Percentiles rank a stretch among this genome's conserved stretches.
These are phyloP conservation scores for Belgica antarctica DNA, from an alignment of 2,888 invertebrate species.

Conservation along the genomic window DNA sequence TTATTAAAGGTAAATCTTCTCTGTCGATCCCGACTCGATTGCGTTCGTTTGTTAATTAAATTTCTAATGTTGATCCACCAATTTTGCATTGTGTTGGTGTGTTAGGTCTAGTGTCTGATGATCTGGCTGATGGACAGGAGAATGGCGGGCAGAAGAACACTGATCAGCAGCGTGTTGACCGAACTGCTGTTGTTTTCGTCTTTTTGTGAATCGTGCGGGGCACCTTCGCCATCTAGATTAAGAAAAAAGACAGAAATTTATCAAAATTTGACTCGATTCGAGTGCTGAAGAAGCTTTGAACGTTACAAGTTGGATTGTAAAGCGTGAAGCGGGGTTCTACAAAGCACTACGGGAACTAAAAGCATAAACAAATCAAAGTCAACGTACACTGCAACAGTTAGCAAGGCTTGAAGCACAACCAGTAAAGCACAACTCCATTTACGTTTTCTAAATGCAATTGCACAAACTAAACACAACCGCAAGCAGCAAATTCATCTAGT, in stretches of 20 bases:
- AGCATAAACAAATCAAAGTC: not conserved
- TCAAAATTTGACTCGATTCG: not conserved
- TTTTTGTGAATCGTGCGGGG: conserved; percentile 15
- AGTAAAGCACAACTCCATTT: conserved; percentile 8
- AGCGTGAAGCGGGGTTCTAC: not conserved
- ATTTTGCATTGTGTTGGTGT: too few relatives aligned
- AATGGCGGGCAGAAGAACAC: conserved; percentile 34
- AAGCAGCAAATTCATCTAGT: conserved; percentile 6
- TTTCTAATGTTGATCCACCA: conserved; percentile 13
- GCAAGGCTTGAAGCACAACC: conserved; percentile 1
- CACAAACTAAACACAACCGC: not conserved
- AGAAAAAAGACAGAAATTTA: not conserved
- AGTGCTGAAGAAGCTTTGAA: not conserved
- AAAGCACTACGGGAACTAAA: not conserved
- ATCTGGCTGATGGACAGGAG: conserved; percentile 1
- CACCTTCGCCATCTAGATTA: conserved; percentile 9
- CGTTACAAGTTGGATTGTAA: too few relatives aligned
- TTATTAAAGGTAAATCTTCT: too few relatives aligned
- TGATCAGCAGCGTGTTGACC: not conserved
- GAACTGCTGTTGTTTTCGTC: not conserved
- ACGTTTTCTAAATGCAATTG: not conserved
- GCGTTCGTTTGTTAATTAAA: conserved; percentile 18
- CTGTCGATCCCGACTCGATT: not conserved
- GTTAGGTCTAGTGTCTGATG: conserved; percentile 21
- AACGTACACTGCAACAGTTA: conserved; percentile 15